Evolutionary conservation across 2,888 invertebrate species (phyloP), one percentile per base, ranked within the genome.

Genomic region (Sericinus montela): DNA sequence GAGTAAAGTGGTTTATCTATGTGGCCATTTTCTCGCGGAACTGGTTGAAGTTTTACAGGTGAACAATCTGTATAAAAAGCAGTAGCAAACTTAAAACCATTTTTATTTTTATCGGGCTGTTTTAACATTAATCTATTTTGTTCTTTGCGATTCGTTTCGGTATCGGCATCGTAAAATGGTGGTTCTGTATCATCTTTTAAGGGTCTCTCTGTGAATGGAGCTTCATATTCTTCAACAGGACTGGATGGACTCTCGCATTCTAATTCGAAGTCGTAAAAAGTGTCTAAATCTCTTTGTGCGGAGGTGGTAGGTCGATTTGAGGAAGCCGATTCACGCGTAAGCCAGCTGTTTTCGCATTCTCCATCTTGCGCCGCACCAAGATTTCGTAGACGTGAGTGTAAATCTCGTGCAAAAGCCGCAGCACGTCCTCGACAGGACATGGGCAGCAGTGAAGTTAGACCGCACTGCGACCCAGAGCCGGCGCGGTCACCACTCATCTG

Each of bases 391-490:
- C 94, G 92, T 48, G 93, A 92, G 70, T 95, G 94, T 55, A 95
- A 86, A 68, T 93, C 93, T 52, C 93, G 90, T 57, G 95, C 95
- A 78, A 95, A 95, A 51, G 94, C 94, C 72, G 95, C 95, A 48
- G 95, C 95, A 48, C 94, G 91, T 51, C 93, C 93, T 52, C 94
- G 91, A 75, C 95, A 95, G 77, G 94, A 94, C 92, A 93, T 93
- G 71, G 94, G 92, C 83, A 94, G 84, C 61, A 93, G 85, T 60
- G 93, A 92, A 67, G 91, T 90, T 67, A 94, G 85, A 67, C 93
- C 92, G 81, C 93, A 93, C 89, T 91, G 91, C 63, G 85, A 72
- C 53, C 80, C 83, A 68, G 87, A 84, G 77, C 80, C 83, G 69
- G 87, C 83, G 76, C 85, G 91, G 77, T 87, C 85, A 63, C 87